These are phyloP conservation scores for Amphiprion clarkii DNA, from an alignment of 2,797 vertebrate species.

Conservation along the genomic window DNA sequence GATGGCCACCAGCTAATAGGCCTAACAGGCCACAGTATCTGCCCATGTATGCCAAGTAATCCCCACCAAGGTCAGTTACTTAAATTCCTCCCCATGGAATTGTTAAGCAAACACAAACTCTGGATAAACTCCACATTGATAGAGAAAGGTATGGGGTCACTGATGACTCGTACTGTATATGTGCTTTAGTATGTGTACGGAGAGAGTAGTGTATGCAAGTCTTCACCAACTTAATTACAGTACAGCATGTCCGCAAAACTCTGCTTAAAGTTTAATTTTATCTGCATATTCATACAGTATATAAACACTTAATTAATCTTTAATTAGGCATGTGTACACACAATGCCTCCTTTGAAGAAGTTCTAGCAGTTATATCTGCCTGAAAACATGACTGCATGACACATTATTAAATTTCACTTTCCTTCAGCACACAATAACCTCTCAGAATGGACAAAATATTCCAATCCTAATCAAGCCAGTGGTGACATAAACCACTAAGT, in stretches of 20 bases:
- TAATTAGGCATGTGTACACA: neutral
- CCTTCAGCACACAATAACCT: neutral
- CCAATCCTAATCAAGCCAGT: conserved; percentile 12
- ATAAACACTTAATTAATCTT: neutral
- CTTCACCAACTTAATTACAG: conserved; percentile 37
- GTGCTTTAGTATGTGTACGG: conserved; percentile 41
- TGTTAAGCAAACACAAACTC: conserved; percentile 74
- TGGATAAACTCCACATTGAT: conserved; percentile 77
- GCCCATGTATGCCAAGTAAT: conserved; percentile 78
- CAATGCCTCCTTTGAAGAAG: neutral
- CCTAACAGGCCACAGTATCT: conserved; percentile 68
- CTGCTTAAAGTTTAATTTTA: neutral
- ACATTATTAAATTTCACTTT: neutral
- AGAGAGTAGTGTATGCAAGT: conserved; percentile 51
- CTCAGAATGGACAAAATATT: neutral
- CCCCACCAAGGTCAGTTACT: conserved; percentile 79
- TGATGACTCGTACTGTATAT: conserved; percentile 43
- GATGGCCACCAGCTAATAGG: conserved; percentile 65
- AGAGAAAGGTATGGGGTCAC: conserved; percentile 52
- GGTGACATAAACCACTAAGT: conserved; percentile 20
- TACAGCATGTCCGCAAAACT: neutral
- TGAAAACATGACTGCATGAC: neutral
- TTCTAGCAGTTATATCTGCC: neutral
- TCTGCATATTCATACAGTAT: neutral
- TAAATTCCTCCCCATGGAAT: conserved; percentile 72